A percentile compares a stretch with the other conserved stretches of the same genome.
phyloP scores from a whole-genome alignment of 2,113 vertebrate genomes.

The rabbit (Oryctolagus cuniculus) region DNA sequence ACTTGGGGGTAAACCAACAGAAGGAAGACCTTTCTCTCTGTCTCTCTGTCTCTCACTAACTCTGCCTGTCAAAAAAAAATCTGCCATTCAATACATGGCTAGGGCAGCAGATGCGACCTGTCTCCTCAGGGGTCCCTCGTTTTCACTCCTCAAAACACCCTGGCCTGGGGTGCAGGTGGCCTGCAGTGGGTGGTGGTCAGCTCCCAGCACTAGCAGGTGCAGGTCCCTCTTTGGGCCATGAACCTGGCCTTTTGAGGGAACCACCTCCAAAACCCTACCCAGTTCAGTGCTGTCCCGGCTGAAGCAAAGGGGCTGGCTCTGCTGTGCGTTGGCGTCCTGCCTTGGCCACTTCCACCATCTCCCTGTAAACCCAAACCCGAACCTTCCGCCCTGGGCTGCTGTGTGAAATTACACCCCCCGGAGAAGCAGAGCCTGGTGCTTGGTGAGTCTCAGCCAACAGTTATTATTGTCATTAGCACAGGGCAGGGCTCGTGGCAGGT shows the following conservation, averaged over 20 bases:
- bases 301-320: not conserved
- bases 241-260: not conserved
- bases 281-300: not conserved
- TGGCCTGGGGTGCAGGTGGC: not conserved
- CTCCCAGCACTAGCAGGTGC: not conserved
- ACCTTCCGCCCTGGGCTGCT: not conserved
- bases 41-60: too few species aligned
- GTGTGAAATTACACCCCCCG: not conserved
- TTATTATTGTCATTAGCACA: slow-evolving; percentile 26
- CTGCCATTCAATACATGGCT: not conserved
- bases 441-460: not conserved
- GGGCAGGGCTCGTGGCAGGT: not conserved
- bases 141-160: not conserved
- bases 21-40: too few species aligned
- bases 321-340: not conserved
- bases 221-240: not conserved
- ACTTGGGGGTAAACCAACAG: too few species aligned
- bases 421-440: slow-evolving; percentile 35
- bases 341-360: slow-evolving; percentile 15
- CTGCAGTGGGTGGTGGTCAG: not conserved
- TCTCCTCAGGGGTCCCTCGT: not conserved
- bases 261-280: not conserved
- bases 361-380: not conserved
- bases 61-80: too few species aligned
- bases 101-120: not conserved